phyloP scores from a whole-genome alignment of 2,113 vertebrate genomes.

The Eclectus roratus region DNA sequence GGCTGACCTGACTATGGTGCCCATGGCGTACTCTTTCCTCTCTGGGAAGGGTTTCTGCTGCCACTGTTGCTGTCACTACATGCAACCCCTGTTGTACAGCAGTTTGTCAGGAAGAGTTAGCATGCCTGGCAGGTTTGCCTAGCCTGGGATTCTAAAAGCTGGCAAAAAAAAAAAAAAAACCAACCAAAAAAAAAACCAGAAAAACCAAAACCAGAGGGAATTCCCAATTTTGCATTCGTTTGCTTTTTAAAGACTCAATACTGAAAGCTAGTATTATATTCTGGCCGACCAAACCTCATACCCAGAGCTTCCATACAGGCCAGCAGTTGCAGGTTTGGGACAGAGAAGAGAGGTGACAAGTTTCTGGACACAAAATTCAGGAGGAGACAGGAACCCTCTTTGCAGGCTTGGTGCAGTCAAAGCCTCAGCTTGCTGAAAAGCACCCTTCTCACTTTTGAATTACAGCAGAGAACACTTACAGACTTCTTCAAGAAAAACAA shows the following conservation, averaged over 20 bases:
- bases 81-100: not conserved
- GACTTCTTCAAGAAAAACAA: not conserved
- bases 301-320: not conserved
- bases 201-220: not conserved
- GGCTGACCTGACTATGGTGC: not conserved
- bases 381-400: not conserved
- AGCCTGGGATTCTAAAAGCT: not conserved
- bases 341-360: not conserved
- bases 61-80: not conserved
- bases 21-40: not conserved
- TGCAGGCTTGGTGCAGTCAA: not conserved
- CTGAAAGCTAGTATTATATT: not conserved
- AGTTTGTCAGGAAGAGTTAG: not conserved
- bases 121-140: not conserved
- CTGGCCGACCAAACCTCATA: not conserved
- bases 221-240: not conserved
- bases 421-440: not conserved
- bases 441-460: not conserved
- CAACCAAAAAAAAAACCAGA: too few relatives aligned
- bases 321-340: not conserved
- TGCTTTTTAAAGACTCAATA: not conserved
- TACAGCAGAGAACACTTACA: not conserved
- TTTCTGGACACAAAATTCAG: not conserved
- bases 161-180: not conserved
- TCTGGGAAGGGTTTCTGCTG: not conserved